Conservation (phyloP, 2,888 invertebrate genomes). For the Phyllotreta striolata region DNA sequence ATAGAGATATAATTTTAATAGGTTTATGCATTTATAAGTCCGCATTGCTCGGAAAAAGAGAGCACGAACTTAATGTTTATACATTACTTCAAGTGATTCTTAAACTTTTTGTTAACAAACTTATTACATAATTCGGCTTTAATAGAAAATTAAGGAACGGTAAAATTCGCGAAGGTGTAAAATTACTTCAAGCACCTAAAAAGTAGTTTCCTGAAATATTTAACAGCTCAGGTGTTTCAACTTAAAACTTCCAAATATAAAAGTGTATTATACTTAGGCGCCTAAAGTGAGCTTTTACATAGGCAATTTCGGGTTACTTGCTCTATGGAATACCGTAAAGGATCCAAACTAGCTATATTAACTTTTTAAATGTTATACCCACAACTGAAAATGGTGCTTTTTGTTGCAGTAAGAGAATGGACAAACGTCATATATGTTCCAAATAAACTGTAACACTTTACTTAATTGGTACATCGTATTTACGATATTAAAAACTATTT, state of each 20-base stretch:
- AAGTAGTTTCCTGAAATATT: constrained; percentile 1
- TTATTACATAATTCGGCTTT: constrained; percentile 15
- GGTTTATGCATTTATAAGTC: constrained; percentile 18
- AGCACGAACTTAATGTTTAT: neutral
- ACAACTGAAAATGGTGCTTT: too few species aligned
- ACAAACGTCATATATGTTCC: too few species aligned
- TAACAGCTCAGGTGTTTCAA: constrained; percentile 15
- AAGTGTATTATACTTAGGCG: neutral
- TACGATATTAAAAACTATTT: too few species aligned
- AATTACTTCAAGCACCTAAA: constrained; percentile 1
- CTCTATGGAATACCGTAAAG: too few species aligned
- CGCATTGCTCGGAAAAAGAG: constrained; percentile 17
- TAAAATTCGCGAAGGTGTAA: constrained; percentile 12
- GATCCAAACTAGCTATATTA: too few species aligned
- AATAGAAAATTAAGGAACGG: constrained; percentile 14
- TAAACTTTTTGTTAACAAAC: constrained; percentile 5
- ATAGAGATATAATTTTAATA: constrained; percentile 26
- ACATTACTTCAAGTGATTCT: constrained; percentile 2
- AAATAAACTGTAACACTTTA: too few species aligned
- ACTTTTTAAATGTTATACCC: too few species aligned
- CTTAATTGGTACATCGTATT: too few species aligned
- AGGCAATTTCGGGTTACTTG: neutral
- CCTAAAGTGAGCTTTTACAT: constrained; percentile 4
- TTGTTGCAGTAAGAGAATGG: too few species aligned
- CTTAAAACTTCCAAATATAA: constrained; percentile 4